Base-by-base conservation (phyloP, 2,888 invertebrate species). In the Stomorhina lunata region DNA sequence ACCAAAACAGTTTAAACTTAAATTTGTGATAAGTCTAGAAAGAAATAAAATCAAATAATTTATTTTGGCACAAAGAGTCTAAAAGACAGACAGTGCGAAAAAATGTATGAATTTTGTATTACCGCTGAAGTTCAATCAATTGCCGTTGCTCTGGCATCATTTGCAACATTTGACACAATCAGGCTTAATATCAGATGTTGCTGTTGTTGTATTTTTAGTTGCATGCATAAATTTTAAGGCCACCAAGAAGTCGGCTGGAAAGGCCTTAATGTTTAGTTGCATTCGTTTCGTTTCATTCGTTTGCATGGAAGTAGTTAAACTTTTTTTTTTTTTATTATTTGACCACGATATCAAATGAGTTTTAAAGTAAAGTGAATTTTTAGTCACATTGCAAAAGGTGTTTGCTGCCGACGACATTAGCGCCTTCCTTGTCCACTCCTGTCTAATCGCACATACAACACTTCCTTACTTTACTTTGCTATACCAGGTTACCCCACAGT, bases 371-470 rank as follows among this genome's bases (percentile, higher is more conserved):
- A 75, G 66, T 71, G 79, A 82, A 79, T 79, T 82, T 79, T 66
- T 81, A 78, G 82, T 71, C 57, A 71, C 50, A 65, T 68, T 34
- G 55, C 37, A 55, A 85, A 85, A 85, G 84, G 84, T 85, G 84
- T 84, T 84, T 80, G 81, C 78, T 57, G 78, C 69, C 76, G 81
- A 80, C 83, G 83, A 85, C 83, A 85, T 85, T 85, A 84, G 85
- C 85, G 85, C 85, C 84, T 83, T 65, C 85, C 84, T 83, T 65
- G 82, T 79, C 66, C 79, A 79, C 59, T 77, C n/a, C 68, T 71
- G 69, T 82, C 82, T 82, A 80, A 80, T 80, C 83, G 65, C 77
- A 73, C 73, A 72, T 63, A 80, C 83, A 80, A 83, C 83, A 83
- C 83, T 83, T 83, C 45, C 63, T 66, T 75, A 75, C 57, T 65